These are phyloP conservation scores for Enteromius viviparus DNA, from an alignment of 2,797 vertebrate species.

Conservation along the genomic window DNA sequence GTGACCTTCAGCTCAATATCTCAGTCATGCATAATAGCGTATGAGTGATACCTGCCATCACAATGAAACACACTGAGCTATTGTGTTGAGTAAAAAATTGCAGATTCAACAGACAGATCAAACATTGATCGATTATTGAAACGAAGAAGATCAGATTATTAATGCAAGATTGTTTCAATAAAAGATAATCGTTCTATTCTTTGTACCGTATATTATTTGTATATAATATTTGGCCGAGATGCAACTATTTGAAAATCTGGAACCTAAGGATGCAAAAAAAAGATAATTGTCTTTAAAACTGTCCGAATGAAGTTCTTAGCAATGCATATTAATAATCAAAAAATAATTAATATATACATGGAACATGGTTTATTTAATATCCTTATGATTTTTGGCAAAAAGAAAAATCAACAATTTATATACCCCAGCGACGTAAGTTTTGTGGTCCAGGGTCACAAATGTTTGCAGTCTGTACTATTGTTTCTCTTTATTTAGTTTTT, in stretches of 20 bases:
- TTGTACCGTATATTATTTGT: neutral
- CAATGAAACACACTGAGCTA: slow-evolving; percentile 16
- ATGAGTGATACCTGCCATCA: slow-evolving; percentile 44
- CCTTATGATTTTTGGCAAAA: too few relatives aligned
- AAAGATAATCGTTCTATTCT: neutral
- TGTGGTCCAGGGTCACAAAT: neutral
- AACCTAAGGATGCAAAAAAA: too few relatives aligned
- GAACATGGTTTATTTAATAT: too few relatives aligned
- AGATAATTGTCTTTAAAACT: too few relatives aligned
- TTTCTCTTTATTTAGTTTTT: neutral
- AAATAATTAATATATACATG: too few relatives aligned
- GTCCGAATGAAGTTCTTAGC: too few relatives aligned
- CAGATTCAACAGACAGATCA: neutral
- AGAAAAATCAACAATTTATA: too few relatives aligned
- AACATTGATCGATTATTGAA: neutral
- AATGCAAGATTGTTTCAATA: neutral
- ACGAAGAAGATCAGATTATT: neutral
- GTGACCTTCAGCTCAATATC: slow-evolving; percentile 72
- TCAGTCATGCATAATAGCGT: slow-evolving; percentile 41
- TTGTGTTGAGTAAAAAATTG: neutral
- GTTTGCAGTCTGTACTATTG: slow-evolving; percentile 13
- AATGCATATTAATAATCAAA: too few relatives aligned
- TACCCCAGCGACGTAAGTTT: too few relatives aligned
- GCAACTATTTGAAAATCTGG: too few relatives aligned
- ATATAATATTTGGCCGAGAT: too few relatives aligned